phyloP scores from a whole-genome alignment of 2,888 invertebrate species.

The Flabesymbios commensalis region DNA sequence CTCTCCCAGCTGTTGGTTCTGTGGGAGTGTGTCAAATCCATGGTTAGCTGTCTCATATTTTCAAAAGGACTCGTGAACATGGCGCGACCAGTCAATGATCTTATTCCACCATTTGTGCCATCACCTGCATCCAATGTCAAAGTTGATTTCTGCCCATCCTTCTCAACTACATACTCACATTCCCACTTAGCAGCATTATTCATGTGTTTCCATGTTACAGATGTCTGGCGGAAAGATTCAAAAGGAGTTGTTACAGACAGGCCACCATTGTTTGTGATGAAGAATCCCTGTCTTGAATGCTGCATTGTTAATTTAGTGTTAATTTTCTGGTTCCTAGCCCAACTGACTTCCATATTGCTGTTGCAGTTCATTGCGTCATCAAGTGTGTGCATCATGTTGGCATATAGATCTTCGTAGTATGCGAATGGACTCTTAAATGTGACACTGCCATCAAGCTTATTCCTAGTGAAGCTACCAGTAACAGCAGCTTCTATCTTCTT shows the following conservation, averaged over 20 bases:
- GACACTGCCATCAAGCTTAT: slow-evolving; percentile 9
- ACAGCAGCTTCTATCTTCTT: slow-evolving; percentile 9
- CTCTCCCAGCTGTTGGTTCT: neutral
- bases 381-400: slow-evolving; percentile 5
- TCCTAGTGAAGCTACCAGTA: slow-evolving; percentile 1
- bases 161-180: too few species aligned
- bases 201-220: slow-evolving; percentile 22
- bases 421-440: slow-evolving; percentile 27
- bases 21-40: slow-evolving; percentile 14
- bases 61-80: slow-evolving; percentile 14
- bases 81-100: neutral
- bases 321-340: slow-evolving; percentile 19
- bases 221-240: slow-evolving; percentile 1
- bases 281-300: slow-evolving; percentile 7
- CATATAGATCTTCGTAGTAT: slow-evolving; percentile 14
- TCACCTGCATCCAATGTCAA: neutral
- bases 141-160: too few species aligned
- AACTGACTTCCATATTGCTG: slow-evolving; percentile 15
- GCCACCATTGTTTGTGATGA: slow-evolving; percentile 21
- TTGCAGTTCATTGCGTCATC: slow-evolving; percentile 11
- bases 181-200: slow-evolving; percentile 11
- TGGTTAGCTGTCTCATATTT: slow-evolving; percentile 1
- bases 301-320: slow-evolving; percentile 14
- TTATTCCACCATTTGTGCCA: neutral
- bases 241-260: slow-evolving; percentile 22